These are phyloP conservation scores for Agrypnia vestita DNA, from an alignment of 1,140 invertebrate species.

Conservation along the genomic window DNA sequence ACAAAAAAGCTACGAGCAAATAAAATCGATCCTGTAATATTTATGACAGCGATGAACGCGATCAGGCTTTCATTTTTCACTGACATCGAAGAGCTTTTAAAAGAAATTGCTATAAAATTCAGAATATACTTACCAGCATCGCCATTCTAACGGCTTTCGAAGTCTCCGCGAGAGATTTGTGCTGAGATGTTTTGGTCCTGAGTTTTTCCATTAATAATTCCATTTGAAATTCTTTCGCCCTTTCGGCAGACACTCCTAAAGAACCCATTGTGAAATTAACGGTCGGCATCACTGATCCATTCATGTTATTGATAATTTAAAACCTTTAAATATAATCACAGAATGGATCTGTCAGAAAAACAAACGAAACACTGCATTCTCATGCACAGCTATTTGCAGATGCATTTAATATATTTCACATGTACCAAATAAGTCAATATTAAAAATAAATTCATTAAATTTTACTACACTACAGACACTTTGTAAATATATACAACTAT, in stretches of 20 bases:
- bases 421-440: constrained; percentile 4
- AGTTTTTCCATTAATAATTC: constrained; percentile 91
- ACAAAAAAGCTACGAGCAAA: no score
- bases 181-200: constrained; percentile 84
- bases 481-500: background rate
- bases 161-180: constrained; percentile 86
- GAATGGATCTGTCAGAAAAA: constrained; percentile 38
- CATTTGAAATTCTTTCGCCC: constrained; percentile 75
- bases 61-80: background rate
- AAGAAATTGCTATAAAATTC: background rate
- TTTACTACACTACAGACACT: background rate
- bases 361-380: constrained; percentile 31
- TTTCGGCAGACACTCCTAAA: constrained; percentile 41
- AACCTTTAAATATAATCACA: constrained; percentile 15
- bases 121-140: constrained; percentile 79
- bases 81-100: background rate
- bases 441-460: background rate
- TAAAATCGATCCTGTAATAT: no score
- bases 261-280: constrained; percentile 40
- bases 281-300: constrained; percentile 40
- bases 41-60: no score
- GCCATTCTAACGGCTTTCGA: constrained; percentile 89
- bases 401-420: constrained; percentile 3
- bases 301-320: constrained; percentile 35
- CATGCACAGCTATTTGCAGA: constrained; percentile 7